Percentiles rank a stretch among this genome's conserved stretches.
Evolutionary conservation across 92 coral and sea anemone genomes (phyloP).

Genomic region (Ricordea florida): DNA sequence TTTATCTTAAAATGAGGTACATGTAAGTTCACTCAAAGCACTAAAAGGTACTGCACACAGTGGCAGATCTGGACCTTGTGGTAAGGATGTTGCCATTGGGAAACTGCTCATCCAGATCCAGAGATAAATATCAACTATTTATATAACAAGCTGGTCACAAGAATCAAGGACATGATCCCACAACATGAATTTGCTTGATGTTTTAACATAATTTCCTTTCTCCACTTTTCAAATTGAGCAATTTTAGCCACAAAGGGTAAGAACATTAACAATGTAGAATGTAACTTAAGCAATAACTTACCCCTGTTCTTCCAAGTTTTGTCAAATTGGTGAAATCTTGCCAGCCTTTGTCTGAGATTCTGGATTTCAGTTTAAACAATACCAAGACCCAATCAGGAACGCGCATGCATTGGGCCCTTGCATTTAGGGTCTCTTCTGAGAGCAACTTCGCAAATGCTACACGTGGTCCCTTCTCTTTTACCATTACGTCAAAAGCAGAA

Average conservation of each 20-base stretch:
- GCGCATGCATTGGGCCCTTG: slow-evolving; percentile 1
- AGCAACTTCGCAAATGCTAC: background rate
- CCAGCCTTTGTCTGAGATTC: background rate
- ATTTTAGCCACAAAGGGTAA: too few species aligned
- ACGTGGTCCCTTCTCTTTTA: background rate
- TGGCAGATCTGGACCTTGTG: too few species aligned
- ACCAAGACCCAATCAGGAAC: background rate
- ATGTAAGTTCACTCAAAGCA: too few species aligned
- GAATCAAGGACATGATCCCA: background rate
- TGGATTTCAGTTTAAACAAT: background rate
- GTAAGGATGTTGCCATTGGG: too few species aligned
- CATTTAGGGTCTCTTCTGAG: background rate
- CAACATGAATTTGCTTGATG: background rate
- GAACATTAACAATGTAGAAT: background rate
- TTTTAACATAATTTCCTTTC: too few species aligned
- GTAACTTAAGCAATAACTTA: background rate
- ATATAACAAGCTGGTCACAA: background rate
- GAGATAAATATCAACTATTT: background rate
- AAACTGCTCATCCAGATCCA: background rate
- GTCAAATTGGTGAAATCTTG: background rate
- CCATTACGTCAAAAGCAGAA: background rate
- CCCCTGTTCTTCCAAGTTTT: background rate
- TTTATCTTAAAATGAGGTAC: too few species aligned
- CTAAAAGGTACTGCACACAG: too few species aligned
- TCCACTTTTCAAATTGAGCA: too few species aligned